Conservation (phyloP, 1,140 invertebrate species). For the Odontomachus brunneus region DNA sequence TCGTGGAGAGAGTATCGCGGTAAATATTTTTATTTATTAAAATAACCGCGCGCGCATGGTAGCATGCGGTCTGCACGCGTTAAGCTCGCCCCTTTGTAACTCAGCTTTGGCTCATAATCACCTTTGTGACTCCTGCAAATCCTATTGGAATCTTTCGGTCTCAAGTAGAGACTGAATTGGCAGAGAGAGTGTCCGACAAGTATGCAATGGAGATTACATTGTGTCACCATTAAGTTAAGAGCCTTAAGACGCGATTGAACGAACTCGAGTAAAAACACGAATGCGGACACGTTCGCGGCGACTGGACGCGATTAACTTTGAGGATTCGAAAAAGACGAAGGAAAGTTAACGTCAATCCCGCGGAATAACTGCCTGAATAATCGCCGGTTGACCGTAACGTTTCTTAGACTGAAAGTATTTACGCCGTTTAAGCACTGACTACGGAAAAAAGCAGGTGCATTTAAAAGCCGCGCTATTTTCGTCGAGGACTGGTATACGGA, state of each 20-base stretch:
- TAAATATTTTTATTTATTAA: conserved; percentile 39
- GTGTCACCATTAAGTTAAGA: too few species aligned
- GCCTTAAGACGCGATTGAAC: not conserved
- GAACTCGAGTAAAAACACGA: too few species aligned
- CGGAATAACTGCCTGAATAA: not conserved
- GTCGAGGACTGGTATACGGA: not conserved
- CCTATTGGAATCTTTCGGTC: conserved; percentile 10
- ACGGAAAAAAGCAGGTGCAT: not conserved
- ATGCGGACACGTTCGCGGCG: too few species aligned
- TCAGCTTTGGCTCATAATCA: not conserved
- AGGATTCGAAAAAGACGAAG: not conserved
- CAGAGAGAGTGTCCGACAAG: not conserved
- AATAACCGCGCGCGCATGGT: not conserved
- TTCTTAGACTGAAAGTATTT: not conserved
- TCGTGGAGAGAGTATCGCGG: too few species aligned
- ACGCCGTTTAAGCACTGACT: not conserved
- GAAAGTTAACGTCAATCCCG: not conserved
- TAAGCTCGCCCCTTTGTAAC: not conserved
- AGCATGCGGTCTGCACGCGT: too few species aligned
- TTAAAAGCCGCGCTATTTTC: conserved; percentile 1
- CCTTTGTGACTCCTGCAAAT: not conserved
- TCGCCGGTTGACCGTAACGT: not conserved
- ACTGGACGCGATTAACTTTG: too few species aligned
- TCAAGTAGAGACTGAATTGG: not conserved
- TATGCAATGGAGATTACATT: not conserved